Percentiles rank a stretch among this genome's conserved stretches.
Conservation (phyloP, 2,797 vertebrate species). For the Anguilla pacifica region DNA sequence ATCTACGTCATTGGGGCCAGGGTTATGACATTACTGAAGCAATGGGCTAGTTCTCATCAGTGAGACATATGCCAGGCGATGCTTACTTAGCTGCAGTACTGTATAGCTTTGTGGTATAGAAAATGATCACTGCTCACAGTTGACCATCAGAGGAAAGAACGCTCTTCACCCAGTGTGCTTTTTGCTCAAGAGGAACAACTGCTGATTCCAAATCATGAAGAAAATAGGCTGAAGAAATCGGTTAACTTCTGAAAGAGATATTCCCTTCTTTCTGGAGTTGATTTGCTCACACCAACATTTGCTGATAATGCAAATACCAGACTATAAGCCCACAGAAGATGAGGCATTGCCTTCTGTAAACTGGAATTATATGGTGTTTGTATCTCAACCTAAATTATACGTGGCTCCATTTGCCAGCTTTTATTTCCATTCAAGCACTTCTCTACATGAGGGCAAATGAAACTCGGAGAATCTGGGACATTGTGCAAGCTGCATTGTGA, state of each 20-base stretch:
- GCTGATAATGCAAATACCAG: constrained; percentile 80
- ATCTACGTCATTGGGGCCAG: too few relatives aligned
- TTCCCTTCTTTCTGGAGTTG: constrained; percentile 77
- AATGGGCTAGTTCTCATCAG: too few relatives aligned
- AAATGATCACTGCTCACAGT: not conserved
- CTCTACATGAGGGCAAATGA: not conserved
- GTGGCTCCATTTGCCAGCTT: not conserved
- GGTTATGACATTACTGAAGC: too few relatives aligned
- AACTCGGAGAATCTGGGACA: not conserved
- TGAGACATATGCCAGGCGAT: too few relatives aligned
- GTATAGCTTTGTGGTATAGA: too few relatives aligned
- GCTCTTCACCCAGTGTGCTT: too few relatives aligned
- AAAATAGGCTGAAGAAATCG: too few relatives aligned
- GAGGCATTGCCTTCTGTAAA: constrained; percentile 89
- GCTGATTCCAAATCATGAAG: too few relatives aligned
- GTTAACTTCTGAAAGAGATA: not conserved
- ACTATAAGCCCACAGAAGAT: constrained; percentile 80
- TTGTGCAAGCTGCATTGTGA: not conserved
- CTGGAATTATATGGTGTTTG: constrained; percentile 84
- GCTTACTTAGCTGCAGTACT: too few relatives aligned
- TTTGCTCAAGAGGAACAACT: too few relatives aligned
- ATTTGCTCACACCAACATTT: constrained; percentile 84
- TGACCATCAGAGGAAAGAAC: not conserved
- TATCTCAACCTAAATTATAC: not conserved
- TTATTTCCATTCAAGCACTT: constrained; percentile 20